These are phyloP conservation scores for Dione juno DNA, from an alignment of 2,888 invertebrate species.

Conservation along the genomic window DNA sequence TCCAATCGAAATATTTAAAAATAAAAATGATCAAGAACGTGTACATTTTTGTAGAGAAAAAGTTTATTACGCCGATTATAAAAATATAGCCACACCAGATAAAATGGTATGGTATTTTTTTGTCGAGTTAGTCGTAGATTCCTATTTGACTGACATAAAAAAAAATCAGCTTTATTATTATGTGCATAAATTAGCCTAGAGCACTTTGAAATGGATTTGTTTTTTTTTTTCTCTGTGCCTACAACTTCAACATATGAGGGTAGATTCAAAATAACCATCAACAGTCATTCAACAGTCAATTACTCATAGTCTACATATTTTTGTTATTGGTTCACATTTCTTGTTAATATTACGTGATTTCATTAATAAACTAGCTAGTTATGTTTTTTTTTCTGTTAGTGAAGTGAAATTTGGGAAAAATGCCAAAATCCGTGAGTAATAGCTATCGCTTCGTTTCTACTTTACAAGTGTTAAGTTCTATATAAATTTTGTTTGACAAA, in stretches of 20 bases:
- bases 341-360: not conserved
- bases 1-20: no score
- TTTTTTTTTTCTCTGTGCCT: not conserved
- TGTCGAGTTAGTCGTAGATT: no score
- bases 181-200: no score
- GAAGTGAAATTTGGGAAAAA: slow-evolving; percentile 39
- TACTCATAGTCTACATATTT: slow-evolving; percentile 1
- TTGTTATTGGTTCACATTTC: not conserved
- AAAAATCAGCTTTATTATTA: no score
- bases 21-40: no score
- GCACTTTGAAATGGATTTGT: no score
- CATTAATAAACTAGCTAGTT: slow-evolving; percentile 9
- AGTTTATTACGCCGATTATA: no score
- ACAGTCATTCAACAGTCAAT: slow-evolving; percentile 9
- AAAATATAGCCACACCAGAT: no score
- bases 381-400: slow-evolving; percentile 17
- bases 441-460: not conserved
- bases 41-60: no score
- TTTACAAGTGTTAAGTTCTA: not conserved
- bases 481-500: not conserved
- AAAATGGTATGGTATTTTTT: no score
- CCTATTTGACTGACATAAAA: no score
- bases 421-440: slow-evolving; percentile 48
- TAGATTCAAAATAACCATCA: slow-evolving; percentile 34
- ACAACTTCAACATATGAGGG: slow-evolving; percentile 26